Base-by-base conservation (phyloP, 2,888 invertebrate species). In the Caenorhabditis uteleia region DNA sequence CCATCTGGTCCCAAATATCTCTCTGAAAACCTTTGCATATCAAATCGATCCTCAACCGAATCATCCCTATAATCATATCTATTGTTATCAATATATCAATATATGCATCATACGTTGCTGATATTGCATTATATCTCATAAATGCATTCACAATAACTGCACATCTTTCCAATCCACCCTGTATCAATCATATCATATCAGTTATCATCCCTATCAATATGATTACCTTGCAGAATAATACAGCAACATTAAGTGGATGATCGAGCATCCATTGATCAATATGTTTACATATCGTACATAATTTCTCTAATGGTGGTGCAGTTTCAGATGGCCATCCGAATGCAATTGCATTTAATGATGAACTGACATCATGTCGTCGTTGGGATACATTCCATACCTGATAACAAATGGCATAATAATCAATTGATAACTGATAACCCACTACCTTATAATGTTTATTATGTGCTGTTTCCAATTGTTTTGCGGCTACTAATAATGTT, bases 121-220 rank as follows among this genome's bases (percentile, higher is more conserved):
- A 93, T 81, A 94, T 93, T 83, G 90, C 91, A 74, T 91, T 91
- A 87, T 93, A 94, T 86, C 93, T 91, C 90, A 93, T 91, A 86
- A 92, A 93, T 14, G 93, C 91, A 21, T 92, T 91, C 66, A 93
- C 90, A 70, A 93, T 89, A 48, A 92, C 90, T 42, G 92, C 93
- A 29, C 92, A 87, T 56, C 93, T 88, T 81, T 92, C 91, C 78
- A 91, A 89, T 83, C 90, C 90, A 38, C 92, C 92, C 87, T 72
- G 61, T 3, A 56, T 20, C 8, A 16, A 38, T 7, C 38, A 38
- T 16, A 8, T 18, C 20, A 42, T 12, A 42, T 16, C 21, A 6
- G 18, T 12, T 14, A 20, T 21, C 6, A 42, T 14, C 21, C 14
- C 12, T 51, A 38, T 12, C 51, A 26, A 14, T 21, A 43, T 27